Base-by-base conservation (phyloP, 2,797 vertebrate species). In the Miichthys miiuy region DNA sequence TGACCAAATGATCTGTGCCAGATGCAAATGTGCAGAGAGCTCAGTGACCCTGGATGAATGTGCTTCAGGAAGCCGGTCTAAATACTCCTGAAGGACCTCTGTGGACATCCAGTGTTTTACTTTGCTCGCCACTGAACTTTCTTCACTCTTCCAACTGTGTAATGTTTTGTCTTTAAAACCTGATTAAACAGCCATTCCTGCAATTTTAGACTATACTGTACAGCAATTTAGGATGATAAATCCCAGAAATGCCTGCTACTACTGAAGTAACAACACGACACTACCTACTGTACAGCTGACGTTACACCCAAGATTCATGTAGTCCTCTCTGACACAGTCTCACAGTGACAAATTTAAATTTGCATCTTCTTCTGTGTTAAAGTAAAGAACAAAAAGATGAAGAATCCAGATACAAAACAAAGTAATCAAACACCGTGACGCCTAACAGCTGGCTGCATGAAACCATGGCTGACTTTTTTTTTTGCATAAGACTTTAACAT, bases 21-120 rank as follows among this genome's bases (percentile, higher is more conserved):
- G 65, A 90, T 88, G 83, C 70, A 92, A 90, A 90, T 77, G 38
- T 63, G 18, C 48, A 50, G 46, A 62, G 20, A 77, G 42, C 52
- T 75, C 57, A 6, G 23, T 67, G 75, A 77, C 72, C 42, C 14
- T 17, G 58, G 25, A 69, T 76, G 70, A 67, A 77, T 78, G 47
- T 68, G 20, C 60, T 77, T 81, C 55, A 82, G 81, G 77, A 84
- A 79, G 41, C 20, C 16, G 46, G 23, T 78, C 60, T 64, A 42
- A 76, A 70, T 51, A 25, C 20, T 54, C 16, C 41, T 42, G 44
- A 52, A 20, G 50, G 62, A 66, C 21, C 52, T 47, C 8, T 52
- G 16, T 51, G 41, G 14, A 47, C 48, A 27, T 72, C 61, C 17
- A 30, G 34, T 50, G 18, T 55, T 57, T 63, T 27, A 13, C 27